phyloP scores from a whole-genome alignment of 2,797 vertebrate species.

The Gadopsis marmoratus region DNA sequence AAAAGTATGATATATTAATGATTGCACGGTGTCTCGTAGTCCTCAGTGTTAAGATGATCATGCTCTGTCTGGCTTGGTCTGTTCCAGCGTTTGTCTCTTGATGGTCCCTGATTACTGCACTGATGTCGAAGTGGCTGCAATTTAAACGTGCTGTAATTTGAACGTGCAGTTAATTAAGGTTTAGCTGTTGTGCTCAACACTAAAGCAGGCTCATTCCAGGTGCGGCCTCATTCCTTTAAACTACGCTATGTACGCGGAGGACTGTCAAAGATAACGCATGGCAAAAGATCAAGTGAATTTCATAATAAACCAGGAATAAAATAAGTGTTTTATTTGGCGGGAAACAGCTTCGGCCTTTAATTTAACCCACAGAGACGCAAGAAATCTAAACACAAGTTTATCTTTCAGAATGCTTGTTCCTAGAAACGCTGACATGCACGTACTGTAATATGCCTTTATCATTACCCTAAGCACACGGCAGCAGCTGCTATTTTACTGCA shows the following conservation, averaged over 20 bases:
- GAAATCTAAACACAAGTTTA: neutral
- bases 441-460: too few relatives aligned
- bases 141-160: conserved; percentile 29
- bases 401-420: neutral
- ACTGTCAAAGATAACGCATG: neutral
- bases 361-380: neutral
- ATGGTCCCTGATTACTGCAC: conserved; percentile 28
- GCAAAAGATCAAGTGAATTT: neutral
- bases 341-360: neutral
- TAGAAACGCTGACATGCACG: too few relatives aligned
- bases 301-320: neutral
- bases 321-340: neutral
- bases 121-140: conserved; percentile 27
- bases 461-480: neutral
- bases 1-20: neutral
- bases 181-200: conserved; percentile 5
- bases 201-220: conserved; percentile 7
- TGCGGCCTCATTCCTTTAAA: neutral
- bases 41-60: neutral
- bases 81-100: neutral
- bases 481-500: neutral
- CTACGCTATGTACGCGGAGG: neutral
- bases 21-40: neutral
- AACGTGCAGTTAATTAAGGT: conserved; percentile 28
- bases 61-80: neutral